Base-by-base conservation (phyloP, 2,113 vertebrate genomes). In the Alligator mississippiensis region DNA sequence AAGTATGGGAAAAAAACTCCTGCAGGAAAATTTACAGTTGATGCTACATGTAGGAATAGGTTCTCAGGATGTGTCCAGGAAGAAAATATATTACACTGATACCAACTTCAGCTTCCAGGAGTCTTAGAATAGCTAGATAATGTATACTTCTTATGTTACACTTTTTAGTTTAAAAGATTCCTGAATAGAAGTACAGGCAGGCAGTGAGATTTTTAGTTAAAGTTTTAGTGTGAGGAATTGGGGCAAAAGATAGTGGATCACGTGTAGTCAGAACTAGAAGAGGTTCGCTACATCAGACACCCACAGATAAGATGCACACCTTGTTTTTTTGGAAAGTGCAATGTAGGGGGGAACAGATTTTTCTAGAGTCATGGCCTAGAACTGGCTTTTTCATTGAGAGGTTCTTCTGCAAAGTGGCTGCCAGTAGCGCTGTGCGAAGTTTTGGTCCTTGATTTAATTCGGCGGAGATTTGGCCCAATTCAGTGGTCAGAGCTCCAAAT, bases 1-100 rank as follows among this genome's bases (percentile, higher is more conserved):
- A 4, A 55, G 11, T 63, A 6, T 0, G 0, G 1, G 3, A 2
- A n/a, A 1, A 70, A 64, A 11, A 30, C 3, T 14, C 28, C n/a
- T n/a, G 15, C 18, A 75, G 3, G 21, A 68, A 16, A 14, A 28
- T 68, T 88, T 6, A 22, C 54, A 4, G 3, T 18, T 38, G 1
- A 4, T 85, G 60, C 60, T 66, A 5, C 62, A 83, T 82, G 4
- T 63, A 79, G 76, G 24, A 85, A 38, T 60, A 3, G 5, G 3
- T 55, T 5, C 28, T 77, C 27, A 68, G 66, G 2, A n/a, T 68
- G 28, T 68, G 66, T 5, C 16, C 30, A 30, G 17, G n/a, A 34
- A 22, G 22, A 54, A 78, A 6, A 60, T 89, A 60, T 89, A 62
- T 63, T 89, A 70, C 18, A 4, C 9, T 5, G 9, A 4, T 25